Conservation (phyloP, 2,797 vertebrate genomes). For the Sebastes kiyomatsui region DNA sequence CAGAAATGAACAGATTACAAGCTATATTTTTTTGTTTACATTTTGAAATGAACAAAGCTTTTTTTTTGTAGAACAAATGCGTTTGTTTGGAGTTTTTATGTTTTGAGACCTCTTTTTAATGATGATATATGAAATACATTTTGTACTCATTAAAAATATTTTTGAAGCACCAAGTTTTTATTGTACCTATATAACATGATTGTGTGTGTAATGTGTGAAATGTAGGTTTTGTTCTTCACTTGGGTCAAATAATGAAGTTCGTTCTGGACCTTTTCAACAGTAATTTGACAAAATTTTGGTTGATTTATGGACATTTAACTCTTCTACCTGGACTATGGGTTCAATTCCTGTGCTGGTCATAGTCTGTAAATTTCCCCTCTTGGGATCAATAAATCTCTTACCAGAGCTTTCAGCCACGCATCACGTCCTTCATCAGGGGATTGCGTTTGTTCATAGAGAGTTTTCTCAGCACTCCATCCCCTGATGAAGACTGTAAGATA, state of each 20-base stretch:
- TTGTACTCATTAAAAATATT: constrained; percentile 72
- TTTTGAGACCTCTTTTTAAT: constrained; percentile 36
- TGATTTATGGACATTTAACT: not conserved
- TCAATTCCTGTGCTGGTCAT: not conserved
- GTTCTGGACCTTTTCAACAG: not conserved
- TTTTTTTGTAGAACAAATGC: constrained; percentile 49
- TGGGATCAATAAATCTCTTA: not conserved
- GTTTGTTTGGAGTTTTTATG: constrained; percentile 25
- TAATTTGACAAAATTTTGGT: not conserved
- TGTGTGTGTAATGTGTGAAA: not conserved
- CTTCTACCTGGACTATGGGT: not conserved
- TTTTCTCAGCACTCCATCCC: too few species aligned
- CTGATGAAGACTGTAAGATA: too few species aligned
- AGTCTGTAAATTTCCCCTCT: not conserved
- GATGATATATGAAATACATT: constrained; percentile 40
- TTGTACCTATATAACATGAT: not conserved
- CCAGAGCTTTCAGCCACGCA: not conserved
- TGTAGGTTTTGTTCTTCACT: not conserved
- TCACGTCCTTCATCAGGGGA: not conserved
- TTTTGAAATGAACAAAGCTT: constrained; percentile 62
- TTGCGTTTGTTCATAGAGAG: not conserved
- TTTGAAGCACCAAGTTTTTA: not conserved
- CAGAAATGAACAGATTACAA: constrained; percentile 59
- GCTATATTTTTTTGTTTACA: constrained; percentile 73
- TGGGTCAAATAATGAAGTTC: not conserved